Base-by-base conservation (phyloP, 1,140 invertebrate genomes). In the Hylaeus anthracinus region DNA sequence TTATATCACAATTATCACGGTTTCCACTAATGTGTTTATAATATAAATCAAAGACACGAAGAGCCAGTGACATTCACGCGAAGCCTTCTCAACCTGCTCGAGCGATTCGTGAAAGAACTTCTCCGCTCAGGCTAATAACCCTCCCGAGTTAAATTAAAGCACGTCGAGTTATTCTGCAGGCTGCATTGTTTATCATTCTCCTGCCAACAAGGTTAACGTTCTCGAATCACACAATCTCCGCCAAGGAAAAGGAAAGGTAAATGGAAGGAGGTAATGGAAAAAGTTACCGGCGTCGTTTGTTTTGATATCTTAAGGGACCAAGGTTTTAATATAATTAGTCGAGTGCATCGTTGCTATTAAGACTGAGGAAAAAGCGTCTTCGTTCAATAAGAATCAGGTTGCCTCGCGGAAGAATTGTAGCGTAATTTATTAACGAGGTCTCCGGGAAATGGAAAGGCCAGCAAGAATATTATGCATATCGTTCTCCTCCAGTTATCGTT, bases 291-390 rank as follows among this genome's bases (percentile, higher is more conserved):
- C 10, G 48, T 65, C 5, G 72, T 56, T 48, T 37, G 10, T 66
- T 15, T 5, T 8, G 15, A 65, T n/a, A 14, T 41, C 41, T 51
- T n/a, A 37, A 56, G 39, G 41, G 12, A 48, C 15, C 26, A 12
- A 26, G 12, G 37, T 6, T 64, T 63, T 41, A 41, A 69, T 43
- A 51, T 51, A 48, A 76, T 69, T 76, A 76, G 9, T n/a, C 0
- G 55, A 48, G 43, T 39, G 4, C 1, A 2, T 69, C 53, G n/a
- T 56, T 43, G 39, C n/a, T 39, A n/a, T 14, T 15, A 39, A 48
- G 14, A 3, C 5, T 8, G 4, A 12, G 53, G 53, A 14, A 15
- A 12, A 3, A 15, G 51, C 3, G 10, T 64, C 60, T 53, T 15
- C 12, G 3, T 63, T 64, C 37, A 64, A 51, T 15, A 3, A 41